Evolutionary conservation across 2,888 invertebrate genomes (phyloP), one percentile per base, ranked within the genome.

Genomic region (Apotomis capreana): DNA sequence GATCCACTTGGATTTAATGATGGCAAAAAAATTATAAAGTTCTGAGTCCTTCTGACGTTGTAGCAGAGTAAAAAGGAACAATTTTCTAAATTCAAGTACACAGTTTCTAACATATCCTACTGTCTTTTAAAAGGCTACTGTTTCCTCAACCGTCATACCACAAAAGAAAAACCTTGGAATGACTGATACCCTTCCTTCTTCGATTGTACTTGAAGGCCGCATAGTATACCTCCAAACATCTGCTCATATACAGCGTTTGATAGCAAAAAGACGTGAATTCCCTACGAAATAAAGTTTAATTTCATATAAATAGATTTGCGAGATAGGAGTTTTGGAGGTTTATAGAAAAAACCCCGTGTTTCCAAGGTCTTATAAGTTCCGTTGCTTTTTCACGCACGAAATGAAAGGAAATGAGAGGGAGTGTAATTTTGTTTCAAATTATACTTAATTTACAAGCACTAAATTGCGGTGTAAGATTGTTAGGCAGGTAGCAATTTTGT

Each of bases 141-240:
- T 68, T 12, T 5, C 37, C 49, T 59, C 36, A 8, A 40, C 10
- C 70, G 60, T 26, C 70, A 54, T 54, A 55, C 63, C 49, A 59
- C 40, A 57, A 67, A 49, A 36, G 67, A 58, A 51, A 6, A 49
- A 51, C 70, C 70, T 67, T 70, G 61, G 46, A 67, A 61, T 61
- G 67, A 67, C 65, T 67, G 70, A 70, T 70, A 55, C 65, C 60
- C 49, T 49, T 55, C 4, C 37, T 60, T 61, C 26, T 54, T 59
- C 54, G 54, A 65, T 58, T 12, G 59, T 40, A 13, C 55, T 26
- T 40, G 58, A 62, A 63, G 68, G 68, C 13, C 67, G 59, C 26
- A 10, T 13, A 40, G 12, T 37, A 52, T 40, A 8, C 6, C 8
- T 26, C 37, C 3, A 57, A 65, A 65, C 40, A 40, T 40, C 40